Evolutionary conservation across 1,140 invertebrate genomes (phyloP).

Genomic region (Colletes gigas): DNA sequence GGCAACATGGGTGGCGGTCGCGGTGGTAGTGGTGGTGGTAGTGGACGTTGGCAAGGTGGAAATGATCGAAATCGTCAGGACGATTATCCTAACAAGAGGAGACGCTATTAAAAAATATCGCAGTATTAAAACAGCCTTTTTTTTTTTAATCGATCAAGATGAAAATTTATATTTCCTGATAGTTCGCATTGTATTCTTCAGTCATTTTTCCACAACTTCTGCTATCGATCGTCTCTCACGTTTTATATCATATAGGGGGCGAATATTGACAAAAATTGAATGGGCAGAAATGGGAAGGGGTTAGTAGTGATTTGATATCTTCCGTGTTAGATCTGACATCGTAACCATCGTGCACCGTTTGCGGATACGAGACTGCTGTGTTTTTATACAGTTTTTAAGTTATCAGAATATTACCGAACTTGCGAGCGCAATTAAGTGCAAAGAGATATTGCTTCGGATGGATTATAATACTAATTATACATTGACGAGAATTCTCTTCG

Average conservation of each 20-base stretch:
- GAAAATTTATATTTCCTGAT: conserved; percentile 5
- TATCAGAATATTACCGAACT: neutral
- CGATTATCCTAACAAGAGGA: conserved; percentile 81
- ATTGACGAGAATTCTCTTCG: conserved; percentile 27
- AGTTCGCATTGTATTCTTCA: conserved; percentile 38
- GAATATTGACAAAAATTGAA: neutral
- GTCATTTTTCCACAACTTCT: conserved; percentile 39
- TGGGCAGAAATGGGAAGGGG: neutral
- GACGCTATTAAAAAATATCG: conserved; percentile 74
- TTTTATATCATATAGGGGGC: conserved; percentile 5
- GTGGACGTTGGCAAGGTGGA: conserved; percentile 74
- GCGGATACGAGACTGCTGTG: conserved; percentile 4
- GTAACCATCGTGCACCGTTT: neutral
- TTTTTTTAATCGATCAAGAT: conserved; percentile 24
- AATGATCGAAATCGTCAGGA: conserved; percentile 78
- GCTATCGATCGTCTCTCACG: conserved; percentile 29
- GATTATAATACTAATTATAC: conserved; percentile 10
- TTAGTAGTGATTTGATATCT: conserved; percentile 28
- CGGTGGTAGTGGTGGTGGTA: conserved; percentile 66
- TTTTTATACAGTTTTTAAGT: conserved; percentile 40
- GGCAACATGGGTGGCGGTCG: conserved; percentile 72
- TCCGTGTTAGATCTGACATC: conserved; percentile 21
- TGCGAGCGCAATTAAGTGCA: neutral
- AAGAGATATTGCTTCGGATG: neutral
- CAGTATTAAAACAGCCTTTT: conserved; percentile 6